Conservation (phyloP, 2,797 vertebrate species). For the Jordanella pulchra region DNA sequence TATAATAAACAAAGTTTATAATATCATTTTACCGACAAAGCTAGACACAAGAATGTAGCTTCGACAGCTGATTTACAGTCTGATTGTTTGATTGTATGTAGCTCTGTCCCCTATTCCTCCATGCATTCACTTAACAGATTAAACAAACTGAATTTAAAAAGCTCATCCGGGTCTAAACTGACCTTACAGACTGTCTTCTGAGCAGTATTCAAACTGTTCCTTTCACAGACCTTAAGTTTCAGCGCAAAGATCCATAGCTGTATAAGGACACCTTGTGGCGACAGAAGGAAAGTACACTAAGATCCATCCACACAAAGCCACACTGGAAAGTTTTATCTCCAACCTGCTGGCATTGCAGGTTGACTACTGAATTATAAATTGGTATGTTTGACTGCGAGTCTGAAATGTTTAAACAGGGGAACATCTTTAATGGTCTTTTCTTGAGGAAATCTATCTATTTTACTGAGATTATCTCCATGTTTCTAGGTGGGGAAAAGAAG, state of each 20-base stretch:
- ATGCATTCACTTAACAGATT: conserved; percentile 59
- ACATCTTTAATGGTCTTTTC: neutral
- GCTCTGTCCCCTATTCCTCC: conserved; percentile 34
- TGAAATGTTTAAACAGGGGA: neutral
- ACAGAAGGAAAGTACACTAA: conserved; percentile 14
- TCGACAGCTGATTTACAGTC: conserved; percentile 18
- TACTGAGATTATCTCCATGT: neutral
- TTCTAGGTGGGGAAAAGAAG: neutral
- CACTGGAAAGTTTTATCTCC: neutral
- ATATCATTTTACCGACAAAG: conserved; percentile 4
- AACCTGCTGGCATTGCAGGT: neutral
- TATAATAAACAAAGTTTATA: neutral
- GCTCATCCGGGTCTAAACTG: conserved; percentile 22
- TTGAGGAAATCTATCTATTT: neutral
- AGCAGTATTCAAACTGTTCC: conserved; percentile 27
- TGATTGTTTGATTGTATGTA: conserved; percentile 29
- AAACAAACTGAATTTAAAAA: conserved; percentile 45
- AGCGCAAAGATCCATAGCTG: conserved; percentile 18
- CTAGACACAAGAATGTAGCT: neutral
- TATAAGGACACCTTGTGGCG: conserved; percentile 65
- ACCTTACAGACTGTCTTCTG: conserved; percentile 9
- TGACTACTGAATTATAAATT: neutral
- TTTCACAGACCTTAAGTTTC: conserved; percentile 12
- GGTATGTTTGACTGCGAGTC: neutral
- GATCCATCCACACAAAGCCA: neutral